phyloP scores from a whole-genome alignment of 2,888 invertebrate genomes.

The Dinocampus coccinellae region DNA sequence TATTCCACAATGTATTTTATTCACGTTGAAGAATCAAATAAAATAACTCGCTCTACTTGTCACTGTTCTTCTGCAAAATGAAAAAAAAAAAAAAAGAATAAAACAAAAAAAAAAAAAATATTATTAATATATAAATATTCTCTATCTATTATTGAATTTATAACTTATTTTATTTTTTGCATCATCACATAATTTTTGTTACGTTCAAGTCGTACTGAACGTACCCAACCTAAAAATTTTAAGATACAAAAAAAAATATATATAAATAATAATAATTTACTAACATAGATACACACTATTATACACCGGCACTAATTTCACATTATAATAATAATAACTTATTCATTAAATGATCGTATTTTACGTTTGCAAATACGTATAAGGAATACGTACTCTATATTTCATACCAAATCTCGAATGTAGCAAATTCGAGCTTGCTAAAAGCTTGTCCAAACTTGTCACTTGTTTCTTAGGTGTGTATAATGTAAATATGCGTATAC shows the following conservation, averaged over 20 bases:
- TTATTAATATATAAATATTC: too few species aligned
- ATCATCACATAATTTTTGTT: too few species aligned
- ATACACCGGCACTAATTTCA: background rate
- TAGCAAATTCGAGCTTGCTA: background rate
- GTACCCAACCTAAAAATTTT: background rate
- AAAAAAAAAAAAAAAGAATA: too few species aligned
- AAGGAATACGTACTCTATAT: slow-evolving; percentile 4
- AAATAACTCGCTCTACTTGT: too few species aligned
- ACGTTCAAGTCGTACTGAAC: too few species aligned
- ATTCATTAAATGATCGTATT: background rate
- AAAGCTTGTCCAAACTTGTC: background rate
- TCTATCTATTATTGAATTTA: too few species aligned
- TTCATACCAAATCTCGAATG: background rate
- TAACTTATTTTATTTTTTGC: too few species aligned
- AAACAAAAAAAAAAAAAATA: background rate
- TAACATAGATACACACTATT: background rate
- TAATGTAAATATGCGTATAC: background rate
- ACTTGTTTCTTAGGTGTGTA: slow-evolving; percentile 1
- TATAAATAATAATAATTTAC: background rate
- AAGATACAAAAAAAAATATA: background rate
- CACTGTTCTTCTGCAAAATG: too few species aligned
- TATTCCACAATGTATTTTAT: too few species aligned
- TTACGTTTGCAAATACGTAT: background rate
- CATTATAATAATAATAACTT: background rate
- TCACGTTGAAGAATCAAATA: too few species aligned